Percentiles rank a stretch among this genome's conserved stretches.
Conservation (phyloP, 2,888 invertebrate species). For the Sminthurinus aureus region DNA sequence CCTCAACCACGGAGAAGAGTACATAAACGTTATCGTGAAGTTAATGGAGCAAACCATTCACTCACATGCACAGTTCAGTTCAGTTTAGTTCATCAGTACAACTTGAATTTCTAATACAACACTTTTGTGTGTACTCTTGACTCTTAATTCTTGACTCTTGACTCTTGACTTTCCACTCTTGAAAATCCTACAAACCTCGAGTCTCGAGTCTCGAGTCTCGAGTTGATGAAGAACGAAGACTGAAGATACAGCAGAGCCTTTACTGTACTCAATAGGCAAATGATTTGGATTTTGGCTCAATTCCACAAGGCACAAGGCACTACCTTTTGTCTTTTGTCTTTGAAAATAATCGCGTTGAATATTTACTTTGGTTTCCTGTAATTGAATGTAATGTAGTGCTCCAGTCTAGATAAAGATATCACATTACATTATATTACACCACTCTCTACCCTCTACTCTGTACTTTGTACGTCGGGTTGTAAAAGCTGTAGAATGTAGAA, state of each 20-base stretch:
- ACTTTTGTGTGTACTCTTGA: background rate
- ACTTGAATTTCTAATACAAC: too few relatives aligned
- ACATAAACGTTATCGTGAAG: constrained; percentile 22
- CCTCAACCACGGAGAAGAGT: background rate
- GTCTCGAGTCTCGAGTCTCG: too few relatives aligned
- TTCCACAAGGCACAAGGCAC: background rate
- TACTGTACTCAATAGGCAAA: background rate
- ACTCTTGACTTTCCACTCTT: background rate
- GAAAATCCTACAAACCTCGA: too few relatives aligned
- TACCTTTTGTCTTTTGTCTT: constrained; percentile 1
- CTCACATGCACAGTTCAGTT: background rate
- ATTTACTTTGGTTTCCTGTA: constrained; percentile 1
- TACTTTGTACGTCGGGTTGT: background rate
- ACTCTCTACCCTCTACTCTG: background rate
- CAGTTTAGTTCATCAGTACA: too few relatives aligned
- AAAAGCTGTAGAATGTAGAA: background rate
- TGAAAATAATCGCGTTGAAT: constrained; percentile 10
- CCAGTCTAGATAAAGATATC: constrained; percentile 5
- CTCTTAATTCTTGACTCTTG: background rate
- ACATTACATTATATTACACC: background rate
- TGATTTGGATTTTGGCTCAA: constrained; percentile 20
- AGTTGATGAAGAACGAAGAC: too few relatives aligned
- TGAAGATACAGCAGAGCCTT: background rate
- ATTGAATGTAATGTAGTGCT: constrained; percentile 11
- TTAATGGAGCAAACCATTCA: constrained; percentile 20